Percentiles rank a stretch among this genome's conserved stretches.
Conservation (phyloP, 1,140 invertebrate genomes). For the Ostrea denselamellosa region DNA sequence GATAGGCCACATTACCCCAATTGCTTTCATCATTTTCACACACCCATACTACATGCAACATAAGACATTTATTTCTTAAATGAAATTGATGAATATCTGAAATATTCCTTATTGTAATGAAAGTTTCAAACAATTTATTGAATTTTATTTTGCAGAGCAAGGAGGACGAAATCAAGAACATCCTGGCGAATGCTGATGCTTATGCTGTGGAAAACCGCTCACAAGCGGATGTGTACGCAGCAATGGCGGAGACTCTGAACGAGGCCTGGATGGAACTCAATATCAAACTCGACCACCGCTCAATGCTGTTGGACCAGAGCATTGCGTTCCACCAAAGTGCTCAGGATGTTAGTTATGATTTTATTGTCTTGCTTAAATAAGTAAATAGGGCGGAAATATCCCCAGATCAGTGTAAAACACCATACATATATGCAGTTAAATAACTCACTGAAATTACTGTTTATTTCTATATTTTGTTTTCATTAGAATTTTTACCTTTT, state of each 20-base stretch:
- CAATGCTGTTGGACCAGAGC: conserved; percentile 86
- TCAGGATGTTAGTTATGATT: conserved; percentile 69
- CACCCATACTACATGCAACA: no score
- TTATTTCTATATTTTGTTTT: no score
- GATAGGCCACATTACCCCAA: no score
- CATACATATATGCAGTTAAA: no score
- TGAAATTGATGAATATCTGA: background rate
- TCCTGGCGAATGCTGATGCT: conserved; percentile 91
- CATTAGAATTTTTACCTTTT: no score
- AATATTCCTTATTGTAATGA: background rate
- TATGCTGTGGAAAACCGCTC: conserved; percentile 85
- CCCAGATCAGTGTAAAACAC: no score
- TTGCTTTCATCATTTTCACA: no score
- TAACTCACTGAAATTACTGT: no score
- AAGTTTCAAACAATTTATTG: background rate
- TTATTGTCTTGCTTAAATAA: no score
- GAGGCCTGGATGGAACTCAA: conserved; percentile 94
- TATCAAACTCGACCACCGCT: conserved; percentile 87
- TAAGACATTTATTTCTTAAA: background rate
- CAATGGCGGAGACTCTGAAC: conserved; percentile 93
- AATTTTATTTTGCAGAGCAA: conserved; percentile 84
- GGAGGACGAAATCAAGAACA: conserved; percentile 93
- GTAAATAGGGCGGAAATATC: no score
- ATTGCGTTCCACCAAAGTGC: conserved; percentile 79
- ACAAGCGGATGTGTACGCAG: conserved; percentile 87